Conservation (phyloP, 2,113 vertebrate species). For the Chloroceryle aenea region DNA sequence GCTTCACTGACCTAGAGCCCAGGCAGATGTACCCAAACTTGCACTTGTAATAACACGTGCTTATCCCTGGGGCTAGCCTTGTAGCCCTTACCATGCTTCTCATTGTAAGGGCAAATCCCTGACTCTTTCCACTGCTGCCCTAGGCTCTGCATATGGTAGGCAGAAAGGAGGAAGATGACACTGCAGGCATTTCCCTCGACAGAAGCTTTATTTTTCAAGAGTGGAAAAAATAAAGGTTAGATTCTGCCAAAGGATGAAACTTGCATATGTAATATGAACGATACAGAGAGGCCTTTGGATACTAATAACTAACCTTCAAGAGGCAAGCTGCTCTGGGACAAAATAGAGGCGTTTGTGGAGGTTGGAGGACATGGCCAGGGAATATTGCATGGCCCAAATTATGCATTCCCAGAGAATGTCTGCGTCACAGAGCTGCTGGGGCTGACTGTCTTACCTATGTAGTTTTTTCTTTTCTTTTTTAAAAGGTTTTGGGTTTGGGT, state of each 20-base stretch:
- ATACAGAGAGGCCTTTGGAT: neutral
- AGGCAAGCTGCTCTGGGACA: neutral
- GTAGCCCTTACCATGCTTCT: neutral
- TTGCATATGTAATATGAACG: neutral
- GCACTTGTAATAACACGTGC: rapidly evolving
- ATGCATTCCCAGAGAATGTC: neutral
- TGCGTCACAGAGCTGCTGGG: neutral
- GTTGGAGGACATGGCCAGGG: neutral
- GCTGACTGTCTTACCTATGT: rapidly evolving
- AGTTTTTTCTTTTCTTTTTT: neutral
- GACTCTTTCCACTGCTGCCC: neutral
- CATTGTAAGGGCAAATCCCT: neutral
- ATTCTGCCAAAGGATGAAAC: neutral
- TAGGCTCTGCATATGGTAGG: neutral
- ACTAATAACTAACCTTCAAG: neutral
- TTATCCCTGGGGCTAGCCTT: neutral
- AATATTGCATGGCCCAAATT: neutral
- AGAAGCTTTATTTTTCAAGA: neutral
- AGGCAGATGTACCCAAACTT: neutral
- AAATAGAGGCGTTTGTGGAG: neutral
- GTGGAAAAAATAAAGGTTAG: neutral
- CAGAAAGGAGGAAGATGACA: neutral
- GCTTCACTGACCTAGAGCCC: neutral
- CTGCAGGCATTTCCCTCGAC: neutral
- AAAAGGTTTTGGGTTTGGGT: neutral